Evolutionary conservation across 2,888 invertebrate genomes (phyloP), one percentile per base, ranked within the genome.

Genomic region (Pharmacophagus antenor): DNA sequence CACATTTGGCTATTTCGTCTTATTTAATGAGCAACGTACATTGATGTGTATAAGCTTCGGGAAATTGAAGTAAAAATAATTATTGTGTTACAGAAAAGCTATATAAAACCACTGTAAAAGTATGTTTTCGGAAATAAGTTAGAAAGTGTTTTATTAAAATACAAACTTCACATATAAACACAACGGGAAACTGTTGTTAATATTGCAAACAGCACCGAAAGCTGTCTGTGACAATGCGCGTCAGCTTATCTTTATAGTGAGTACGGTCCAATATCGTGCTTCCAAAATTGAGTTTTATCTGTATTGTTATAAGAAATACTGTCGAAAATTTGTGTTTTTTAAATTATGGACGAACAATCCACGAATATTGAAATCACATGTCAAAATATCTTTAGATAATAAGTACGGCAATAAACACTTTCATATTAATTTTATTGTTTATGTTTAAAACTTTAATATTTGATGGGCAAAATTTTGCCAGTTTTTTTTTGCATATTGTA

Each of bases 231-330:
- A 57, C 57, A 46, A 51, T 44, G 31, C 44, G 50, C 50, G 57
- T 57, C 57, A 57, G 50, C 57, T 57, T 57, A 57, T 57, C 57
- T 57, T 57, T 51, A 57, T 51, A 27, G 57, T 44, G n/a, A 31
- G 22, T n/a, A 20, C 20, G 21, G 31, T 44, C 48, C 1, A n/a
- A n/a, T 37, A n/a, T 4, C n/a, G 27, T 27, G n/a, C 37, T n/a
- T 4, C 37, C n/a, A 37, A 37, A n/a, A 4, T 37, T 37, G 37
- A 37, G n/a, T n/a, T n/a, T 37, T 37, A 37, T n/a, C n/a, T 2
- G 3, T 6, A 37, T n/a, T 4, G 2, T 0, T 5, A 37, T 37
- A 37, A 5, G n/a, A n/a, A 37, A n/a, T 8, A n/a, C 15, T 8
- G 15, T 37, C 37, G 15, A 4, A 37, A 0, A n/a, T 4, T 37